Base-by-base conservation (phyloP, 1,140 invertebrate species). In the Drosophila truncata region DNA sequence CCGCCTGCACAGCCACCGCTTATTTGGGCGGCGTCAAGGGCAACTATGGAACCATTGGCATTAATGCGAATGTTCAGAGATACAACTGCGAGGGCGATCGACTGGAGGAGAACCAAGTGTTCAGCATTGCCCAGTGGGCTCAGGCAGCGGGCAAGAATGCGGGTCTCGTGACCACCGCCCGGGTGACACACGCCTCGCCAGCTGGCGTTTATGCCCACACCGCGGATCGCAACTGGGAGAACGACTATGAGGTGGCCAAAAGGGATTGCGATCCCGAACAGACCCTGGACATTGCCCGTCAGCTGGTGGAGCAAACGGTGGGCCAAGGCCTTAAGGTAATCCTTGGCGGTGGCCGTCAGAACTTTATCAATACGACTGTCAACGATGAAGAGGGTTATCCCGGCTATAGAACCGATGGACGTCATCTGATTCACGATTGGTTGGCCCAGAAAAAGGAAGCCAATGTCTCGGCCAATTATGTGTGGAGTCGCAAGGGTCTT, bases 1-100 rank as follows among this genome's bases (percentile, higher is more conserved):
- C 96, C 0, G 97, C 97, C 0, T 97, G 95, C 62, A 95, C 96
- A 0, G 92, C 94, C 8, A 98, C 97, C 0, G 97, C 97, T 0
- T 97, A 97, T 78, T 92, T 98, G 39, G 94, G 95, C 47, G 98
- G 98, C 1, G 95, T 97, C 0, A 98, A 98, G 93, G 94, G 94
- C 0, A 97, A 97, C 87, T 94, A 94, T 33, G 96, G 95, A 41
- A 96, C 95, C 0, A 92, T 98, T 11, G 97, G 97, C 0, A 94
- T 98, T 10, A 95, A 95, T 67, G 95, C 94, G 0, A 93, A 94
- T 14, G 95, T 96, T 3, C 92, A 91, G 5, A 93, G 94, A 16
- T 91, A 93, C 13, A 93, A 95, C 70, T 95, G 96, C 72, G 78
- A 50, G 1, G 71, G 41, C 0, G 79, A 60, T 7, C 46, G 27